Evolutionary conservation across 2,113 vertebrate genomes (phyloP).

Genomic region (Syngnathus floridae): DNA sequence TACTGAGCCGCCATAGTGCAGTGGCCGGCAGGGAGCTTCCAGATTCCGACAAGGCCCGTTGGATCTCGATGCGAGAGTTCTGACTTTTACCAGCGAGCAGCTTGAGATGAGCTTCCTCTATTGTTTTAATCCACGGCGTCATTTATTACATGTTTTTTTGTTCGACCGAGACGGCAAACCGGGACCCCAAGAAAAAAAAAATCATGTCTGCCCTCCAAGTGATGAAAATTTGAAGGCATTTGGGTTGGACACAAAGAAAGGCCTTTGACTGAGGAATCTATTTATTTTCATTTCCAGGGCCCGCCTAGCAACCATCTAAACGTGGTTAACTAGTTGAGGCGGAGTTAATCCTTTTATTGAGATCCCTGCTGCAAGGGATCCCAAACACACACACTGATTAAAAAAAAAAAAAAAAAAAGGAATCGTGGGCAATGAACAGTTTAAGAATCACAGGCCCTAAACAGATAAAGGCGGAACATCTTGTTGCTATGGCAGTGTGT

Average conservation of each 20-base stretch:
- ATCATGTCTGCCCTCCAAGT: not conserved
- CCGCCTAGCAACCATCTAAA: conserved; percentile 70
- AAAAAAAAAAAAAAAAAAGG: conserved; percentile 77
- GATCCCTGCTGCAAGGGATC: conserved; percentile 78
- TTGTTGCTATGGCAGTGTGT: conserved; percentile 74
- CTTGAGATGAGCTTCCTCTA: conserved; percentile 25
- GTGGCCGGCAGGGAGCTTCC: conserved; percentile 52
- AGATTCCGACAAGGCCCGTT: conserved; percentile 47
- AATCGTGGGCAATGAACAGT: conserved; percentile 75
- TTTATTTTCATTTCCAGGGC: conserved; percentile 67
- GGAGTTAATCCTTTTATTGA: conserved; percentile 78
- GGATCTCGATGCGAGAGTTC: conserved; percentile 41
- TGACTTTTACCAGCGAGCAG: conserved; percentile 23
- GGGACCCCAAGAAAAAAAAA: too few relatives aligned
- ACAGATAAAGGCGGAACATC: conserved; percentile 73
- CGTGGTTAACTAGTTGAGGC: conserved; percentile 76
- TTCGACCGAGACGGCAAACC: conserved; percentile 9
- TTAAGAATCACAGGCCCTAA: conserved; percentile 71
- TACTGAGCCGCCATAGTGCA: conserved; percentile 43
- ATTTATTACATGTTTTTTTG: conserved; percentile 11
- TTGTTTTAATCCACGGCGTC: conserved; percentile 11
- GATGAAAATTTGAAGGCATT: not conserved
- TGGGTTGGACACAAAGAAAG: conserved; percentile 43
- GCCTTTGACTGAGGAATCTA: conserved; percentile 59
- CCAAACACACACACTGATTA: conserved; percentile 74